A percentile compares a stretch with the other conserved stretches of the same genome.
These are phyloP conservation scores for Rhinogobius similis DNA, from an alignment of 2,113 vertebrate genomes.

Conservation along the genomic window DNA sequence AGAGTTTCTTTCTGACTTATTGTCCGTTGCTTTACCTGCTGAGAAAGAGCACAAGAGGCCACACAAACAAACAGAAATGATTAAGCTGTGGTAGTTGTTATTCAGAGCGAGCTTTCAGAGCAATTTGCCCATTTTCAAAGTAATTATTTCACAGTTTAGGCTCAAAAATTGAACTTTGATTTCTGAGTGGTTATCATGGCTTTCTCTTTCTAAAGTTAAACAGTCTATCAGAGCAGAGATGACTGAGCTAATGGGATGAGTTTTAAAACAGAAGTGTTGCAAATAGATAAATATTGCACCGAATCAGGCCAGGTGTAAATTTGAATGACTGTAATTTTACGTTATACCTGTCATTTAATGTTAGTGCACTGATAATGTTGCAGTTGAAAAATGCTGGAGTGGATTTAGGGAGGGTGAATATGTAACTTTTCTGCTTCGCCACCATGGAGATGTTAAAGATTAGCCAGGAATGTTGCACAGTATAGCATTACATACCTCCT, in stretches of 20 bases:
- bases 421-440: too few relatives aligned
- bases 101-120: constrained; percentile 23
- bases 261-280: constrained; percentile 9
- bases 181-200: constrained; percentile 4
- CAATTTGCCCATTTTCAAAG: constrained; percentile 32
- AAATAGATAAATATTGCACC: constrained; percentile 23
- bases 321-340: background rate
- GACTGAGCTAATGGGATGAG: background rate
- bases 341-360: background rate
- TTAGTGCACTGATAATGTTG: background rate
- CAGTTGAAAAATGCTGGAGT: too few relatives aligned
- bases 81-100: constrained; percentile 24
- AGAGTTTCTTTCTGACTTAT: constrained; percentile 19
- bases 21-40: constrained; percentile 6
- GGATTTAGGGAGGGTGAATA: too few relatives aligned
- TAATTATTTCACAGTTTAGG: constrained; percentile 5
- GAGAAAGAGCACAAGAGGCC: constrained; percentile 31
- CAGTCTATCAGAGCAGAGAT: background rate
- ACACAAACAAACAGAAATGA: constrained; percentile 55
- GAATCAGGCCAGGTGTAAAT: background rate
- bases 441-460: too few relatives aligned
- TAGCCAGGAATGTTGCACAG: background rate
- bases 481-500: too few relatives aligned
- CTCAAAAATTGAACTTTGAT: constrained; percentile 28
- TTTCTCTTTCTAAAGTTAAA: constrained; percentile 4